phyloP scores from a whole-genome alignment of 2,888 invertebrate genomes.

The Tetheella fluctuosa region DNA sequence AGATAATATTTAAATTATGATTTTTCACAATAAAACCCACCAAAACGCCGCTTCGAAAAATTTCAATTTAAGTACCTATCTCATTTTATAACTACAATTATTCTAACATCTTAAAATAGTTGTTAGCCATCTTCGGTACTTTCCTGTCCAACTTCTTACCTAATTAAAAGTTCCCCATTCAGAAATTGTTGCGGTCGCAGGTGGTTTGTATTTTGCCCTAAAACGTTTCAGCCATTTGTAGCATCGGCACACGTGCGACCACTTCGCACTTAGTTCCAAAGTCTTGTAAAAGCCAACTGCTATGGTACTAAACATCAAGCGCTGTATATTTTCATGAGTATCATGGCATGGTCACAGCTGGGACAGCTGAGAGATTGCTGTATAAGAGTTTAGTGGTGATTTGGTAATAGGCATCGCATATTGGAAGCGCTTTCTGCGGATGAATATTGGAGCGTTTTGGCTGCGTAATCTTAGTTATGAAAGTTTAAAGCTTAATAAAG shows the following conservation, averaged over 20 bases:
- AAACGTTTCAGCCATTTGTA: slow-evolving; percentile 69
- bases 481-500: too few relatives aligned
- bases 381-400: slow-evolving; percentile 28
- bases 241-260: slow-evolving; percentile 65
- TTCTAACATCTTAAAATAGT: neutral
- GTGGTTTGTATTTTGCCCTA: slow-evolving; percentile 60
- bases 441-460: neutral
- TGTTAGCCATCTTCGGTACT: neutral
- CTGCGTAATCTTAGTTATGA: too few relatives aligned
- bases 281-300: slow-evolving; percentile 72
- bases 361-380: slow-evolving; percentile 54
- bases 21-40: too few relatives aligned
- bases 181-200: slow-evolving; percentile 56
- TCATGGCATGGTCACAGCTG: slow-evolving; percentile 42
- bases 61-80: neutral
- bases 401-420: slow-evolving; percentile 28
- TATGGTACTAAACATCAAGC: slow-evolving; percentile 57
- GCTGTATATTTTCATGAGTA: slow-evolving; percentile 70
- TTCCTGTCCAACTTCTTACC: slow-evolving; percentile 42
- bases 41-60: too few relatives aligned
- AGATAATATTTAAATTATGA: too few relatives aligned
- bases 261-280: slow-evolving; percentile 72
- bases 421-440: slow-evolving; percentile 5
- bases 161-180: slow-evolving; percentile 57
- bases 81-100: neutral